Base-by-base conservation (phyloP, 2,797 vertebrate species). In the Erethizon dorsatum region DNA sequence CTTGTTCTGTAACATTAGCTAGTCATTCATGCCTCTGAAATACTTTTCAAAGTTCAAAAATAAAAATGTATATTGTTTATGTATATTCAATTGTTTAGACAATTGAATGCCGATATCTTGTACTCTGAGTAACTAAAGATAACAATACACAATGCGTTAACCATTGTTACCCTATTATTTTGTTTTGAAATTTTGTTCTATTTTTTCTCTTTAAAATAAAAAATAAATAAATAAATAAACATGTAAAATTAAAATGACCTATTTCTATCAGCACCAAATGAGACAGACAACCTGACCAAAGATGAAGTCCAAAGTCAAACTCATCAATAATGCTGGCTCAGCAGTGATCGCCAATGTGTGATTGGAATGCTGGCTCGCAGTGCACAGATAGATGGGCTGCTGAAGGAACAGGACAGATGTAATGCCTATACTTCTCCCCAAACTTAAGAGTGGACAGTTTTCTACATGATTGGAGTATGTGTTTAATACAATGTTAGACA, bases 381-480 rank as follows among this genome's bases (percentile, higher is more conserved):
- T 9, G 26, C 2, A 14, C 0, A 54, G 17, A 20, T 59, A 26
- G 37, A 1, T 31, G 17, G 4, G 20, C 31, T 1, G 18, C 33
- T 56, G 5, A 14, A 61, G 52, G 26, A 67, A 77, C 37, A 56
- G 92, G 75, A 73, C 26, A 73, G 18, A 13, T 26, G 7, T 31
- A 47, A 33, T 45, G 24, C 33, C 63, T 80, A 12, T 17, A 52
- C 28, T 83, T 75, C 57, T 65, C 59, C 63, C 0, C 17, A 20
- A 86, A 88, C 50, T n/a, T 86, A 77, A 83, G n/a, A 95, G 37
- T 47, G 14, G n/a, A 61, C 17, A 78, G 24, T 86, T 91, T 59
- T 83, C 67, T 88, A 85, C 31, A 69, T 61, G 28, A 73, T 65
- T 37, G 77, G 56, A 59, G 14, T 59, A 7, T 57, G 54, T 37